phyloP scores from a whole-genome alignment of 2,113 vertebrate genomes.

The Gavialis gangeticus region DNA sequence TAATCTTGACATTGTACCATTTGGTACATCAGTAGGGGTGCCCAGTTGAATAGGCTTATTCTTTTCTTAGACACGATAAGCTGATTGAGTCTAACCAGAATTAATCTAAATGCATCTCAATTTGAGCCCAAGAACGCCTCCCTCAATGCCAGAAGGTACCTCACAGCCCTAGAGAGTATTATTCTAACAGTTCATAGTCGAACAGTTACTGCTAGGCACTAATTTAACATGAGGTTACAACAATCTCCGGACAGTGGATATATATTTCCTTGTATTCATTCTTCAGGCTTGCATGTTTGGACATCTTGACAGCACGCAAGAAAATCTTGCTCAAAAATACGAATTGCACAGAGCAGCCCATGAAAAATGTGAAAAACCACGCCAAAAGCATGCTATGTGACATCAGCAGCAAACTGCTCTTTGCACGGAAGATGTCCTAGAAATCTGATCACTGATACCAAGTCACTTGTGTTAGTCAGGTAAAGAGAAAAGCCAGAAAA shows the following conservation, averaged over 20 bases:
- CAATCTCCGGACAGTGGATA: not conserved
- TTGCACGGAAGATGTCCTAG: not conserved
- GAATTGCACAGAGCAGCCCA: accelerated
- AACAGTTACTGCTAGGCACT: not conserved
- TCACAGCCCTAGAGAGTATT: not conserved
- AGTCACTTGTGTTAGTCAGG: not conserved
- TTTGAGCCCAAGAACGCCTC: conserved; percentile 19
- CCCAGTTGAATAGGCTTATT: conserved; percentile 50
- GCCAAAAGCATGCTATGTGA: accelerated
- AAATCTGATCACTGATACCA: not conserved
- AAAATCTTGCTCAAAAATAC: accelerated
- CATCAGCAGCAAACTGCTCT: not conserved
- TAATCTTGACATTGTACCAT: conserved; percentile 55
- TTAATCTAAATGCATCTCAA: conserved; percentile 43
- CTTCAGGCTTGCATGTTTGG: not conserved
- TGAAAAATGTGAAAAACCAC: accelerated
- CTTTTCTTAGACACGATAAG: conserved; percentile 68
- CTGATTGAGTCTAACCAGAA: conserved; percentile 70
- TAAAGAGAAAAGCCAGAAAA: accelerated
- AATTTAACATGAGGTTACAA: accelerated
- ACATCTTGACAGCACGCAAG: not conserved
- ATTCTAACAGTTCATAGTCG: accelerated
- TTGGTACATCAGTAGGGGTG: conserved; percentile 43
- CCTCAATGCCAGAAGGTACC: not conserved
- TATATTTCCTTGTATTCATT: not conserved